These are phyloP conservation scores for Stomorhina lunata DNA, from an alignment of 2,888 invertebrate genomes.

Conservation along the genomic window DNA sequence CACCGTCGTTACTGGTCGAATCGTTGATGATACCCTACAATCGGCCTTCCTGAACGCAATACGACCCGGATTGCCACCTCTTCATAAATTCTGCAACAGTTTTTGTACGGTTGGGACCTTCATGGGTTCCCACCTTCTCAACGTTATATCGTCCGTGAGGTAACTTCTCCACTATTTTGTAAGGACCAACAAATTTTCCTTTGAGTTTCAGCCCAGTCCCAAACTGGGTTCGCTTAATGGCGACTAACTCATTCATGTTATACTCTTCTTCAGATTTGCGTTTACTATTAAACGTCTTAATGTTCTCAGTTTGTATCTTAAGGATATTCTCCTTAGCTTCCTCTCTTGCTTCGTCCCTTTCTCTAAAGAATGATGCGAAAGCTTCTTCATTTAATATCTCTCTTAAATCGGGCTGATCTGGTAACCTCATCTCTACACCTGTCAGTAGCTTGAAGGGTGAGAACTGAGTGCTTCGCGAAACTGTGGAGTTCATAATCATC, in stretches of 20 bases:
- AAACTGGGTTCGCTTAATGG: constrained; percentile 48
- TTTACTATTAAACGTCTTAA: background rate
- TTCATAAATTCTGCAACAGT: constrained; percentile 23
- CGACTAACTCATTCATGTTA: constrained; percentile 23
- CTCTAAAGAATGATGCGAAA: background rate
- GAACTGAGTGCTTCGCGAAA: constrained; percentile 33
- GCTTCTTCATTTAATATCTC: constrained; percentile 3
- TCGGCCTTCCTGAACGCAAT: constrained; percentile 65
- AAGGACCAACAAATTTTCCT: constrained; percentile 48
- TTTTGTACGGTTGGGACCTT: background rate
- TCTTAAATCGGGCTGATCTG: constrained; percentile 6
- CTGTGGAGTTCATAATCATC: constrained; percentile 63
- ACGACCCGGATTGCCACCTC: constrained; percentile 18
- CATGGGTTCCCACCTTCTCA: constrained; percentile 22
- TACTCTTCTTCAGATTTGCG: constrained; percentile 15
- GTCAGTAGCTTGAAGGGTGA: constrained; percentile 45
- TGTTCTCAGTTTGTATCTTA: constrained; percentile 10
- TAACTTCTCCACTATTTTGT: constrained; percentile 21
- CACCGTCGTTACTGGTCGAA: background rate
- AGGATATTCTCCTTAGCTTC: background rate
- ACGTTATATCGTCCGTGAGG: constrained; percentile 7
- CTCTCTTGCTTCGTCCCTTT: background rate
- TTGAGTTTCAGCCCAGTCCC: constrained; percentile 35
- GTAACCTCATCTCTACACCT: constrained; percentile 39
- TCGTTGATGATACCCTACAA: constrained; percentile 45